Evolutionary conservation across 2,797 vertebrate genomes (phyloP).

Genomic region (Carcharodon carcharias): DNA sequence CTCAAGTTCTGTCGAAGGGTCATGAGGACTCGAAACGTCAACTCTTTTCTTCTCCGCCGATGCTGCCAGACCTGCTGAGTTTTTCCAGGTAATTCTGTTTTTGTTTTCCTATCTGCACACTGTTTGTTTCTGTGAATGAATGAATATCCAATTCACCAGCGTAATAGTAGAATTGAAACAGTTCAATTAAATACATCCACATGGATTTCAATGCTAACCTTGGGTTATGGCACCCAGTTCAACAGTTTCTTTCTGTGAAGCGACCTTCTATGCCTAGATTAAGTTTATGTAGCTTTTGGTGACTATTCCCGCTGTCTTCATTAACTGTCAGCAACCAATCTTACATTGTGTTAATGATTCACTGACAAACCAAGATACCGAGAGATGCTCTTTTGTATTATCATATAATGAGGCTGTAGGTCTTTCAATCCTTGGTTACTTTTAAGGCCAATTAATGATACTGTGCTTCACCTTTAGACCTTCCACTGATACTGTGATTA

Average conservation of each 20-base stretch:
- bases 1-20: too few species aligned
- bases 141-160: too few species aligned
- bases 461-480: not conserved
- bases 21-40: too few species aligned
- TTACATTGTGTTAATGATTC: not conserved
- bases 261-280: not conserved
- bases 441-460: not conserved
- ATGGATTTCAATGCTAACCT: not conserved
- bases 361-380: not conserved
- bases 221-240: not conserved
- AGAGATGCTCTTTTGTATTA: not conserved
- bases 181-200: too few species aligned
- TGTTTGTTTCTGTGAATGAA: too few species aligned
- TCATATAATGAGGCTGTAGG: not conserved
- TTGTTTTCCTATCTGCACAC: too few species aligned
- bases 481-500: too few species aligned
- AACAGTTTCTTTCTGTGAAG: not conserved
- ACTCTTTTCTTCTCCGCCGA: too few species aligned
- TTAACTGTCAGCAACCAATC: not conserved
- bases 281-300: not conserved
- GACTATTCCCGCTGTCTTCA: not conserved
- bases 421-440: not conserved
- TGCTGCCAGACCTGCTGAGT: too few species aligned
- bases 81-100: too few species aligned
- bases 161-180: too few species aligned